Base-by-base conservation (phyloP, 2,888 invertebrate genomes). In the Stratiomys singularior region DNA sequence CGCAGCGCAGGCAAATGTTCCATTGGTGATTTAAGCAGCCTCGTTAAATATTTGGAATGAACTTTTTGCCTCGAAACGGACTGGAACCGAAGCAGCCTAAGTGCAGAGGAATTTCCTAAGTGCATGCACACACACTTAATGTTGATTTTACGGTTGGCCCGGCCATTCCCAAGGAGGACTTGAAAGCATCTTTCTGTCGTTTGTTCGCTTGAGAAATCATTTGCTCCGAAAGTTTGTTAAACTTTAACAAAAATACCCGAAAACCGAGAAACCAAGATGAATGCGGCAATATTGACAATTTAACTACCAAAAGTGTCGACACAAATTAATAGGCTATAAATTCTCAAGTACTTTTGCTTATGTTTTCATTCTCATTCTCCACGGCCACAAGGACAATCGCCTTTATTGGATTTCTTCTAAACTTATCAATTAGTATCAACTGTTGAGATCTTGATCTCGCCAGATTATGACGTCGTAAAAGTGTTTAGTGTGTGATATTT, bases 311-410 rank as follows among this genome's bases (percentile, higher is more conserved):
- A 60, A 64, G 28, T 64, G 64, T 64, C 64, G 18, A 64, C 27
- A 64, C 30, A 64, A 64, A 64, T 64, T 64, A 64, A 64, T 64
- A 30, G 64, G 18, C 64, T 15, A 64, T 64, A 64, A 64, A 64
- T 64, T 64, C 28, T 15, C 28, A 27, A 64, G 30, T 18, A 64
- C 64, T 64, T 37, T 30, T 64, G 64, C 30, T 64, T 64, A 60
- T 60, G 58, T 60, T 60, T 60, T 25, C 21, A 60, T 60, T 60
- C 58, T 21, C 25, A 11, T 52, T 13, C 52, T 52, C 18, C 52
- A 52, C 52, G 52, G 15, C 15, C 15, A 52, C 15, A 13, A 18
- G 3, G 37, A 3, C 5, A 37, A 5, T 9, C 37, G 9, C 9
- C 37, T 52, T 52, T 52, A 52, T 52, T 52, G 52, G 23, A 3